Evolutionary conservation across 2,888 invertebrate genomes (phyloP).

Genomic region (Sylvicola fuscatus): DNA sequence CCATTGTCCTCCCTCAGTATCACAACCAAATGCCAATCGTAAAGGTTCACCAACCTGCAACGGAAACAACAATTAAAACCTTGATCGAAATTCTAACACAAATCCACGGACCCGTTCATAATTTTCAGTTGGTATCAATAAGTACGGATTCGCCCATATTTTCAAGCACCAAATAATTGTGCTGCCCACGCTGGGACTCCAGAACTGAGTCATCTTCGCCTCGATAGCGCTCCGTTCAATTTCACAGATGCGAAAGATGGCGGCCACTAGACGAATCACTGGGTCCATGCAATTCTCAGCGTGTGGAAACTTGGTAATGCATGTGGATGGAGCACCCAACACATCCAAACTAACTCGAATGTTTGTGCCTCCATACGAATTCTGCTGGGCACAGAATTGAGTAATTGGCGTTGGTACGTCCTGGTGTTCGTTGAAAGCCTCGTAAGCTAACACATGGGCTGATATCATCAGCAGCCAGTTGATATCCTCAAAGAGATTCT

Average conservation of each 20-base stretch:
- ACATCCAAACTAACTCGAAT: constrained; percentile 14
- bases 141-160: constrained; percentile 40
- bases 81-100: not conserved
- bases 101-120: constrained; percentile 2
- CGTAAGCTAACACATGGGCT: constrained; percentile 43
- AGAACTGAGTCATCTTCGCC: constrained; percentile 34
- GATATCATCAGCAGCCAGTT: constrained; percentile 73
- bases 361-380: constrained; percentile 19
- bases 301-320: constrained; percentile 5
- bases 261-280: constrained; percentile 33
- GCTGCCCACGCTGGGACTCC: constrained; percentile 49
- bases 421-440: constrained; percentile 36
- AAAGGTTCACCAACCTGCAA: constrained; percentile 36
- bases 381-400: constrained; percentile 27
- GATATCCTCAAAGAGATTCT: constrained; percentile 60
- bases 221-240: constrained; percentile 40
- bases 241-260: constrained; percentile 40
- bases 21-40: constrained; percentile 39
- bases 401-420: constrained; percentile 44
- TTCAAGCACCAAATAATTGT: constrained; percentile 47
- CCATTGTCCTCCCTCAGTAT: constrained; percentile 42
- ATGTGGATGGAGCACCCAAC: constrained; percentile 16
- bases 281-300: constrained; percentile 14
- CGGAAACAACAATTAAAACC: constrained; percentile 2
- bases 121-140: constrained; percentile 13